A percentile compares a stretch with the other conserved stretches of the same genome.
phyloP scores from a whole-genome alignment of 2,888 invertebrate genomes.

The Ligdia adustata region DNA sequence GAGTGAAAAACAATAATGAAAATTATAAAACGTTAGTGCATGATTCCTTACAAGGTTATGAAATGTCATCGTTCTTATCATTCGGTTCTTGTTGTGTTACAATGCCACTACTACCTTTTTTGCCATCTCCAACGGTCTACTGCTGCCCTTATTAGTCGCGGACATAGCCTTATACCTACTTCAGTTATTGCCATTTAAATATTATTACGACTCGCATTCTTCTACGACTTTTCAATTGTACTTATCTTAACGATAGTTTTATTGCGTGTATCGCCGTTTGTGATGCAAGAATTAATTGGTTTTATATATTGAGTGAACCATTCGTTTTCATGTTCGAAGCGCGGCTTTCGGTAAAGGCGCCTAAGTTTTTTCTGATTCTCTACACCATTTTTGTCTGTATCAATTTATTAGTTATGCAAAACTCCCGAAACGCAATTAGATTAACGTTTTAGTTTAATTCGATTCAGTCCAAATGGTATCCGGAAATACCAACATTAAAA shows the following conservation, averaged over 20 bases:
- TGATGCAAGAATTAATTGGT: constrained; percentile 32
- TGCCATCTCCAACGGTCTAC: constrained; percentile 18
- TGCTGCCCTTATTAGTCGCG: constrained; percentile 23
- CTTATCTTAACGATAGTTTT: constrained; percentile 35
- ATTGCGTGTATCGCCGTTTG: constrained; percentile 29
- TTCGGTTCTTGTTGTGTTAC: constrained; percentile 11
- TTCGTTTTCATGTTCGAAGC: constrained; percentile 22
- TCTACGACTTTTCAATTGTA: constrained; percentile 26
- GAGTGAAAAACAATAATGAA: constrained; percentile 6
- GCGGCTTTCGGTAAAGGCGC: constrained; percentile 14
- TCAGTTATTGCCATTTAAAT: constrained; percentile 32
- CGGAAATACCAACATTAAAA: constrained; percentile 58
- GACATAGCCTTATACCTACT: constrained; percentile 21
- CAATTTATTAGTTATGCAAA: constrained; percentile 55
- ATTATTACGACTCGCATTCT: constrained; percentile 25
- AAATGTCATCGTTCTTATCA: constrained; percentile 22
- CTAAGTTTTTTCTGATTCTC: constrained; percentile 22
- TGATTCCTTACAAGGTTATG: constrained; percentile 30
- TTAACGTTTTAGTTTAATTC: constrained; percentile 38
- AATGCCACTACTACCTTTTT: constrained; percentile 32
- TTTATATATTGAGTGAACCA: constrained; percentile 27
- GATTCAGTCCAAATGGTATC: constrained; percentile 41
- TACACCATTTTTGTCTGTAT: constrained; percentile 43
- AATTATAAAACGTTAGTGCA: constrained; percentile 9
- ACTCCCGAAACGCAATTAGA: constrained; percentile 48